phyloP scores from a whole-genome alignment of 2,888 invertebrate species.

The Idaea dimidiata region DNA sequence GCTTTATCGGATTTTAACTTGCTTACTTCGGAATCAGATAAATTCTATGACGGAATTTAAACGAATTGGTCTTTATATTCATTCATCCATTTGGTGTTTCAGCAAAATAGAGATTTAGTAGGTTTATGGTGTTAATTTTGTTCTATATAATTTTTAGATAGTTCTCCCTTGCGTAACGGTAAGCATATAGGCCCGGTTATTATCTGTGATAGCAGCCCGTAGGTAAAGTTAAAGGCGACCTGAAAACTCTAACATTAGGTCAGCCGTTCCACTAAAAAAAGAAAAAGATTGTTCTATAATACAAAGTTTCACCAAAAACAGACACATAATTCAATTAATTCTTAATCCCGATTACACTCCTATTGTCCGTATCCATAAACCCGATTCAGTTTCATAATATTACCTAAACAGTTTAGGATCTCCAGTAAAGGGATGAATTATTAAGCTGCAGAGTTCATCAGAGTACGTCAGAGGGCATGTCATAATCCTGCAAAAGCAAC shows the following conservation, averaged over 20 bases:
- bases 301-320: not conserved
- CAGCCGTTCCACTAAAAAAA: no score
- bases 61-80: not conserved
- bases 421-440: slow-evolving; percentile 33
- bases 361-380: slow-evolving; percentile 5
- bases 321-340: not conserved
- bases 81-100: not conserved
- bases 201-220: no score
- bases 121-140: not conserved
- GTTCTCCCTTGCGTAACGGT: no score
- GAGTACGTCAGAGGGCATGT: slow-evolving; percentile 60
- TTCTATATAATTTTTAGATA: no score
- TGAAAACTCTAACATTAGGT: no score
- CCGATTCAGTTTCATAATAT: slow-evolving; percentile 19
- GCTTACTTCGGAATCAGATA: not conserved
- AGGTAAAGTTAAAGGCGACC: no score
- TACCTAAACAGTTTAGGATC: slow-evolving; percentile 12
- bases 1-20: not conserved
- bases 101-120: not conserved
- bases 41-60: not conserved
- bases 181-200: no score
- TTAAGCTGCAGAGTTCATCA: slow-evolving; percentile 45
- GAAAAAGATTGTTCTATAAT: no score
- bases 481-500: slow-evolving; percentile 61
- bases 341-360: not conserved